Conservation (phyloP, 2,113 vertebrate genomes). For the Pungitius pungitius region DNA sequence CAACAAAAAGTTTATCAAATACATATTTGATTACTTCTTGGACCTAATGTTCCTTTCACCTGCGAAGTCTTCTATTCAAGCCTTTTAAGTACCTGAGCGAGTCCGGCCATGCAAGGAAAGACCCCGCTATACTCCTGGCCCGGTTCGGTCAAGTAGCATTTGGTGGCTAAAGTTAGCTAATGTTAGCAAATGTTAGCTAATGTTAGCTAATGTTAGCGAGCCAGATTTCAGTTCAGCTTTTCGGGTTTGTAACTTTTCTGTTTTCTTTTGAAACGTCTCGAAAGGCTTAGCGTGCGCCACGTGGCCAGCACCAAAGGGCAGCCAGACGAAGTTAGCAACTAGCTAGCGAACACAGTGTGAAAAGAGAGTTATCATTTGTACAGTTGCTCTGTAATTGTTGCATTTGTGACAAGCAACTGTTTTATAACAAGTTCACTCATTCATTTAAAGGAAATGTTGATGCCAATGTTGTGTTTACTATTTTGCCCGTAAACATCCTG, state of each 20-base stretch:
- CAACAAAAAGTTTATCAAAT: constrained; percentile 18
- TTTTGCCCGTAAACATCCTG: too few species aligned
- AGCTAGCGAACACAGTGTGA: not conserved
- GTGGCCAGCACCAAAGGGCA: not conserved
- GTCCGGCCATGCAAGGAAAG: not conserved
- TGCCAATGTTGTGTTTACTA: not conserved
- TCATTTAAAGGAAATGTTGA: not conserved
- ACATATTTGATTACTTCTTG: not conserved
- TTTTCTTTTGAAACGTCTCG: not conserved
- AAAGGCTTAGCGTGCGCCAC: not conserved
- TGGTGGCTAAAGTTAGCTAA: not conserved
- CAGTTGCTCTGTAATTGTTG: not conserved
- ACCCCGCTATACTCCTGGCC: not conserved
- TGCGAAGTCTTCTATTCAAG: not conserved
- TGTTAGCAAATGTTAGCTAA: not conserved
- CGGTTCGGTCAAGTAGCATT: not conserved
- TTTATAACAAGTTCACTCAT: not conserved
- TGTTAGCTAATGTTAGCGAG: not conserved
- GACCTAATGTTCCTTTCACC: not conserved
- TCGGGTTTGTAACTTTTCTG: not conserved
- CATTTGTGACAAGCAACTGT: not conserved
- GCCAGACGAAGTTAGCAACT: not conserved
- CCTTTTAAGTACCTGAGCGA: not conserved
- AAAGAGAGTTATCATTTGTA: not conserved
- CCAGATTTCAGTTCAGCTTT: not conserved